Evolutionary conservation across 2,888 invertebrate species (phyloP).

Genomic region (Maniola hyperantus): DNA sequence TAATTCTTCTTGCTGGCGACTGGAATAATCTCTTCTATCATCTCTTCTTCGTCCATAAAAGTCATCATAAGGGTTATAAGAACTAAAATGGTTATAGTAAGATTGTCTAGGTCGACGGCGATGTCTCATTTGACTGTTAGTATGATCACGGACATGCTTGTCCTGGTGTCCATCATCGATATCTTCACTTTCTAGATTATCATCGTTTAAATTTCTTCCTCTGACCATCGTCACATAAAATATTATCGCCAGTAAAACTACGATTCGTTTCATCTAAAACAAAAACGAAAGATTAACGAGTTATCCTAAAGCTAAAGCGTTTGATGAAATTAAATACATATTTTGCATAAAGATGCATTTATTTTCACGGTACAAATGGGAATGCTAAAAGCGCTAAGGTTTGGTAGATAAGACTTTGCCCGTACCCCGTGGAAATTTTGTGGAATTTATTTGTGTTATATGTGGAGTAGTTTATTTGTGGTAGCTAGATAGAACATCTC

Average conservation of each 20-base stretch:
- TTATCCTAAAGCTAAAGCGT: neutral
- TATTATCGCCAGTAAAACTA: slow-evolving; percentile 50
- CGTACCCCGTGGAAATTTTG: neutral
- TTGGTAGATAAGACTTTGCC: neutral
- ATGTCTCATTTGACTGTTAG: slow-evolving; percentile 48
- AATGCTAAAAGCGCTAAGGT: neutral
- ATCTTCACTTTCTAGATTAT: slow-evolving; percentile 40
- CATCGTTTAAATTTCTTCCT: slow-evolving; percentile 47
- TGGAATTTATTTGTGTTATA: too few relatives aligned
- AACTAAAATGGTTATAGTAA: slow-evolving; percentile 54
- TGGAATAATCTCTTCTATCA: slow-evolving; percentile 50
- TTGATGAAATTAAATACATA: neutral
- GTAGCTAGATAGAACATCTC: too few relatives aligned
- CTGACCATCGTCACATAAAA: slow-evolving; percentile 52
- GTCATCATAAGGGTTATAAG: slow-evolving; percentile 57
- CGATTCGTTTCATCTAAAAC: slow-evolving; percentile 64
- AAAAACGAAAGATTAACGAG: slow-evolving; percentile 26
- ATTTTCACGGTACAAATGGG: neutral
- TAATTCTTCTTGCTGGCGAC: slow-evolving; percentile 53
- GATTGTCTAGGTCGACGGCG: slow-evolving; percentile 59
- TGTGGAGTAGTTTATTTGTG: too few relatives aligned
- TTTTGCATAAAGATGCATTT: neutral
- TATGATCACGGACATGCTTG: slow-evolving; percentile 46
- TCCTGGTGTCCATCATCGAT: slow-evolving; percentile 33
- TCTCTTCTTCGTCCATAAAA: slow-evolving; percentile 31